Base-by-base conservation (phyloP, 2,797 vertebrate genomes). In the Poeciliopsis infans region DNA sequence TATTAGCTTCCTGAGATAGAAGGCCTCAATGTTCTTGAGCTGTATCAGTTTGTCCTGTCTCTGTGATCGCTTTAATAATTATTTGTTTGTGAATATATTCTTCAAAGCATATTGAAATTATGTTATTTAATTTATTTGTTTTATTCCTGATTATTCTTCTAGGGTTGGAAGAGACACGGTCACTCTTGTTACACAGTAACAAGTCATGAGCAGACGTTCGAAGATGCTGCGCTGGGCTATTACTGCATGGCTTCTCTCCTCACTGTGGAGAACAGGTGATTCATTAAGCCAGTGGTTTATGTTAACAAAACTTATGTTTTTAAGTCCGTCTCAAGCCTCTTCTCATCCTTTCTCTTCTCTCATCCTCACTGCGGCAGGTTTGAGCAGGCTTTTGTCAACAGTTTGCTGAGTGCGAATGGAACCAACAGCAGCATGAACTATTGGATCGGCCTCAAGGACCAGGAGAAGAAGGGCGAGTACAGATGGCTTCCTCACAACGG, bases 381-480 rank as follows among this genome's bases (percentile, higher is more conserved):
- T 92, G 97, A 99, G 91, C 98, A 99, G 93, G 96, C 95, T 28
- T 99, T 98, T 88, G 89, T 99, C 82, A 97, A 96, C 95, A 98
- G 95, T 91, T 92, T 98, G 93, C 96, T 99, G 88, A 95, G 8
- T 46, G 95, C 91, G 28, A 80, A 85, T 39, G 93, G 90, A 12
- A 90, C 94, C 84, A 94, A 92, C 31, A 94, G 94, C 25, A 92
- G 95, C 74, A 83, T 51, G 83, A 95, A 95, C 85, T 98, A 98
- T 93, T 99, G 98, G 97, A 98, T 97, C 43, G 95, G 95, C 69
- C 93, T 98, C 46, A 94, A 93, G 83, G 97, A 98, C 90, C 77
- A 84, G 85, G 96, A 95, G 36, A 91, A 91, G 64, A 94, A 82
- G 4, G 96, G 95, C 79, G 97, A 97, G 85, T 99, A 99, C 87